Base-by-base conservation (phyloP, 2,113 vertebrate genomes). In the Nothobranchius furzeri region DNA sequence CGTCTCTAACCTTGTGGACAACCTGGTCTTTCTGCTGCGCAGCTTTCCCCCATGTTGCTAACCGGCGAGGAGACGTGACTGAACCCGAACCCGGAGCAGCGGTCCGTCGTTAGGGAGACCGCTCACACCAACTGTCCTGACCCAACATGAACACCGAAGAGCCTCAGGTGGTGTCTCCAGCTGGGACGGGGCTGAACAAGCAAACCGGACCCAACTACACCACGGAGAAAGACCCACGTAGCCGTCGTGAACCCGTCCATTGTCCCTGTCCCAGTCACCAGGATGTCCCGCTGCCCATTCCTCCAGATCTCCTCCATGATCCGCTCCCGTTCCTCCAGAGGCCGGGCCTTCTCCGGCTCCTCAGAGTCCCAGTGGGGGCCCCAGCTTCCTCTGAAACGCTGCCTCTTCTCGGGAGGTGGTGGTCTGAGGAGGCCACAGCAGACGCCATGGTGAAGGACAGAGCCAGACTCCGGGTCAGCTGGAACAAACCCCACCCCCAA, bases 241-340 rank as follows among this genome's bases (percentile, higher is more conserved):
- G 89, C 94, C 95, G 91, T 96, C 96, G 85, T 95, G 95, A 49
- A 95, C 92, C 0, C 95, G 90, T 49, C 94, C 93, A 11, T 90
- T 0, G 96, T 97, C 36, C 95, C 95, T 0, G 94, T 94, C 58
- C 91, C 95, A 0, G 92, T 94, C 9, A 90, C 93, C 76, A 99
- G 91, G 63, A 98, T 88, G 85, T 99, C 97, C 0, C 97, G 97
- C 89, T 98, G 97, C 60, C 97, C 97, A 0, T 96, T 99, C 72
- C 97, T 95, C 97, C 97, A 99, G 87, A 99, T 99, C 88, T 99
- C 97, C 17, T 95, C 90, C 73, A 98, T 91, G 79, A 98, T 98
- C 15, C 96, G 90, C 58, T 98, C 97, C 0, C 97, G 91, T 82
- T 99, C 96, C 91, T 99, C 97, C 89, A 99, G 89, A 2, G 96